Percentiles rank a stretch among this genome's conserved stretches.
These are phyloP conservation scores for Tetramorium parvispinum DNA, from an alignment of 1,140 invertebrate species.

Conservation along the genomic window DNA sequence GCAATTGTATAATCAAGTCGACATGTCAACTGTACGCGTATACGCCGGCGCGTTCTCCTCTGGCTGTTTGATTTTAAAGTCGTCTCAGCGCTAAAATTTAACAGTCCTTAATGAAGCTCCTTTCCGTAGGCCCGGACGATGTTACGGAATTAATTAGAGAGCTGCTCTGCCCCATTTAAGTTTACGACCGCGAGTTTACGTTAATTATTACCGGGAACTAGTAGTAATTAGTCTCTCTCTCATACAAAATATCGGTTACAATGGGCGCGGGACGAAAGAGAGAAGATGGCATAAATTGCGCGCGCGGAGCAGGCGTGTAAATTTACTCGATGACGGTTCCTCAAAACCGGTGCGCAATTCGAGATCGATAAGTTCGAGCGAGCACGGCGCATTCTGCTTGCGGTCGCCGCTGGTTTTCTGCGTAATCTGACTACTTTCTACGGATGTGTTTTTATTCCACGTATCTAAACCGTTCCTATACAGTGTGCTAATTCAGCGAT, in stretches of 20 bases:
- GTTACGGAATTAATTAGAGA: constrained; percentile 76
- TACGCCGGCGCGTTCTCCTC: not conserved
- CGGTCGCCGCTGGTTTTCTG: not conserved
- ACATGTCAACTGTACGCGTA: constrained; percentile 1
- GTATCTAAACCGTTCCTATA: not conserved
- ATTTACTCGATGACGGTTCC: constrained; percentile 64
- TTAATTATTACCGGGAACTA: constrained; percentile 77
- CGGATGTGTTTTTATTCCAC: constrained; percentile 46
- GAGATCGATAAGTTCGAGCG: constrained; percentile 16
- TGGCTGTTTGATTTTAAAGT: constrained; percentile 45
- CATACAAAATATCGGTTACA: constrained; percentile 75
- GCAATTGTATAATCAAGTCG: constrained; percentile 21
- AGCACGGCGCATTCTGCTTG: not conserved
- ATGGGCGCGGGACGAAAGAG: not conserved
- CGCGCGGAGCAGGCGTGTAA: constrained; percentile 53
- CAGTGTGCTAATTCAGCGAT: constrained; percentile 23
- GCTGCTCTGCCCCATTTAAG: constrained; percentile 75
- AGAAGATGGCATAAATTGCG: not conserved
- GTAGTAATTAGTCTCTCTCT: constrained; percentile 75
- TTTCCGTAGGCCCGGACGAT: constrained; percentile 69
- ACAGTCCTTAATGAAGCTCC: constrained; percentile 74
- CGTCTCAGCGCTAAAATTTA: constrained; percentile 65
- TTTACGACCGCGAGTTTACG: constrained; percentile 75
- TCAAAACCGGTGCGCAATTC: not conserved
- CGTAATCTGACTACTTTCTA: constrained; percentile 55